Percentiles rank a stretch among this genome's conserved stretches.
Conservation (phyloP, 2,888 invertebrate genomes). For the Agrypnus murinus region DNA sequence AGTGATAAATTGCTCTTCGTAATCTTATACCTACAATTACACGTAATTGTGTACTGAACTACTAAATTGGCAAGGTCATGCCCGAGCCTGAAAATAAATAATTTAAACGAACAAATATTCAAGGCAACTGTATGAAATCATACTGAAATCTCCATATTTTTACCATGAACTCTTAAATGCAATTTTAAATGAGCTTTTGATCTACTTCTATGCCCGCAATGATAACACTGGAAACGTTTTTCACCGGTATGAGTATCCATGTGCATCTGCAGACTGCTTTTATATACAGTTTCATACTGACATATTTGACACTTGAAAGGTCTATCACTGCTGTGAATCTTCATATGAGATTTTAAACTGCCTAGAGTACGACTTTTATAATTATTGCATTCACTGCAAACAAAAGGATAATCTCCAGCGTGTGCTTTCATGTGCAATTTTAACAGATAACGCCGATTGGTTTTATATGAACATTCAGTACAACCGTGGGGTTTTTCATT, state of each 20-base stretch:
- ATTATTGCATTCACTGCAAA: slow-evolving; percentile 37
- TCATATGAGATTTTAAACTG: slow-evolving; percentile 8
- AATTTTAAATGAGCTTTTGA: not conserved
- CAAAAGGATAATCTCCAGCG: slow-evolving; percentile 35
- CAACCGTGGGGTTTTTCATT: not conserved
- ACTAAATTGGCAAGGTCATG: too few species aligned
- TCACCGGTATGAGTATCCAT: slow-evolving; percentile 9
- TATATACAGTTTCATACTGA: not conserved
- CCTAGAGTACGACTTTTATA: not conserved
- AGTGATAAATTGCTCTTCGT: too few species aligned
- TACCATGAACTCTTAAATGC: not conserved
- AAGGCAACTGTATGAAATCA: too few species aligned
- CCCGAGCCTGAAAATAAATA: too few species aligned
- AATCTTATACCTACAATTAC: too few species aligned
- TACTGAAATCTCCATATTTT: too few species aligned
- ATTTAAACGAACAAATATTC: too few species aligned
- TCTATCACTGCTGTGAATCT: slow-evolving; percentile 39
- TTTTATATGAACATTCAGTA: not conserved
- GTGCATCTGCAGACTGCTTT: slow-evolving; percentile 13
- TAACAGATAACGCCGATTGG: not conserved
- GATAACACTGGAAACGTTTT: slow-evolving; percentile 4
- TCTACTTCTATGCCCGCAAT: not conserved
- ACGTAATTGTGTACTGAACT: too few species aligned
- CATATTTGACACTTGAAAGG: slow-evolving; percentile 40
- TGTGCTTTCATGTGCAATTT: slow-evolving; percentile 29